Base-by-base conservation (phyloP, 2,113 vertebrate species). In the Scomber colias region DNA sequence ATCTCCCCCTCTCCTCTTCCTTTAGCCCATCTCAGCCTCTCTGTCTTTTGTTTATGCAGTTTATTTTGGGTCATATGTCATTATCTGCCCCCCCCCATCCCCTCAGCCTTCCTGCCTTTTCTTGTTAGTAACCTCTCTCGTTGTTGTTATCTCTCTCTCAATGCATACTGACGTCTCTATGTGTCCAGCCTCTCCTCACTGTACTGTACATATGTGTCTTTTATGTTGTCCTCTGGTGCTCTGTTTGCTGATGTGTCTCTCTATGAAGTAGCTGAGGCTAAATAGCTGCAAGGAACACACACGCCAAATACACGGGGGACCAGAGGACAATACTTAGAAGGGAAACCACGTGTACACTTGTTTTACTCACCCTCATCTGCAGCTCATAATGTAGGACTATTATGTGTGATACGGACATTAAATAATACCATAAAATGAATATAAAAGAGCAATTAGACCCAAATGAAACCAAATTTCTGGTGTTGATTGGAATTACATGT, bases 51-150 rank as follows among this genome's bases (percentile, higher is more conserved):
- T 92, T 92, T 84, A 70, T 76, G 75, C 27, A 59, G 82, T 84
- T 90, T 92, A 87, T 91, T 90, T 91, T 85, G 21, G 71, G 56
- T 71, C 56, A 48, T 72, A 67, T 83, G 78, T 81, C 82, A 63
- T 87, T 81, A 79, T 86, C 81, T 71, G 51, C 77, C 69, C 64
- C 74, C 31, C 40, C 49, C 46, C 64, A 35, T 3, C 19, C 68
- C 57, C 62, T 68, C 60, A 5, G 27, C 46, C 82, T 85, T 90
- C 85, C 81, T 83, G 66, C 27, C 68, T 78, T 80, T 81, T 83
- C 77, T 76, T 75, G 75, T 85, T 79, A 77, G 50, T 46, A 67
- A 56, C 24, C 46, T 82, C 51, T 82, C 67, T 82, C 27, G 12
- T 71, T 51, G 46, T 46, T 55, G 45, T 85, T 79, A 83, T 84